Base-by-base conservation (phyloP, 2,797 vertebrate genomes). In the Cetoscarus ocellatus region DNA sequence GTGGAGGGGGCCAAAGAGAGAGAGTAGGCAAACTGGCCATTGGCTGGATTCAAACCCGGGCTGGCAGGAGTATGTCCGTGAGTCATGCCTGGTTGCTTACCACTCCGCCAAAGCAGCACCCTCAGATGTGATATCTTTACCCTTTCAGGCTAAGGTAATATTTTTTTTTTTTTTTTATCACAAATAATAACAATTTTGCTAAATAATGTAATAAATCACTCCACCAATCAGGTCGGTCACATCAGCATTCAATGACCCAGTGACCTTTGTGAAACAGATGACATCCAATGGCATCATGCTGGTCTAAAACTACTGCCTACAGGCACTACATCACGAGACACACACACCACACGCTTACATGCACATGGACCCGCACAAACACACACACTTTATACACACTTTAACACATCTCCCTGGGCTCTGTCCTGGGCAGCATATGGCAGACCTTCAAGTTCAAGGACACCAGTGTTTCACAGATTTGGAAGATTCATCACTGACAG, bases 361-460 rank as follows among this genome's bases (percentile, higher is more conserved):
- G 54, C 39, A 70, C 40, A 61, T 36, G 45, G 36, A 54, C 52
- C 36, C 36, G 54, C 49, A 64, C 56, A 54, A 51, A 63, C 62
- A 82, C 36, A 70, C 57, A n/a, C 35, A 54, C 27, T 27, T 27
- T 27, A 27, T 34, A 54, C 52, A 54, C 52, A 60, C 38, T 12
- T 7, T 53, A 48, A 73, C 67, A 57, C 40, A 69, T 60, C 50
- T 88, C 83, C 80, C 76, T 61, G 54, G 76, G 67, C 84, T 86
- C 77, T 88, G 87, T 88, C 90, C 86, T 73, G 77, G 56, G 56
- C 82, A 88, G 86, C 90, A 91, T 92, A 91, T 90, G 86, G 87
- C 82, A 87, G 86, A 86, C 85, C 86, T 86, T 91, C 79, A 88
- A 87, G 89, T 91, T 92, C 92, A 94, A 94, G 93, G 93, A 92